A percentile compares a stretch with the other conserved stretches of the same genome.
phyloP scores from a whole-genome alignment of 2,888 invertebrate species.

The Drosophila nr. perissopoda region DNA sequence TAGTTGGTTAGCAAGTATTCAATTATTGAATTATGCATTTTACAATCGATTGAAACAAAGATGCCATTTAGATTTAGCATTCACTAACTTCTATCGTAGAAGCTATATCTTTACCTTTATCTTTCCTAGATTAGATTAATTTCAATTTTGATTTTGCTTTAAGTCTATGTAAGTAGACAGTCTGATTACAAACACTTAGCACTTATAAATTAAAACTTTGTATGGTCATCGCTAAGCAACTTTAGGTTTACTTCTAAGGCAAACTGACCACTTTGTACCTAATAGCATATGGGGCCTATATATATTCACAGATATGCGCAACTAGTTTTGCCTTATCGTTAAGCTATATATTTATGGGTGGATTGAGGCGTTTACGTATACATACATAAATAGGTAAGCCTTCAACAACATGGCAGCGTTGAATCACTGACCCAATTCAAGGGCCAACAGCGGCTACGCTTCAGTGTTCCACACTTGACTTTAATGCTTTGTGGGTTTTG shows the following conservation, averaged over 20 bases:
- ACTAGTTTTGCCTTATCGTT: constrained; percentile 58
- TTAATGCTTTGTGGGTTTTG: constrained; percentile 20
- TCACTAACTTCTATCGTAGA: background rate
- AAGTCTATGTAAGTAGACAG: constrained; percentile 9
- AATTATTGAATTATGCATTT: background rate
- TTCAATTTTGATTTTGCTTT: background rate
- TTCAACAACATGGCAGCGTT: constrained; percentile 29
- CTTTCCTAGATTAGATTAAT: background rate
- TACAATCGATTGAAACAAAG: constrained; percentile 2
- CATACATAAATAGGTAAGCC: constrained; percentile 13
- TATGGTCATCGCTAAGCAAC: constrained; percentile 17
- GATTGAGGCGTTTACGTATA: background rate
- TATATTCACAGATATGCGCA: constrained; percentile 31
- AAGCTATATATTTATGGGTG: constrained; percentile 39
- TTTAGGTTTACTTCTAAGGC: constrained; percentile 12
- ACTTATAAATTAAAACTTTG: constrained; percentile 1
- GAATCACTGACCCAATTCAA: constrained; percentile 63
- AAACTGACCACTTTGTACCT: constrained; percentile 27
- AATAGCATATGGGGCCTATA: constrained; percentile 2
- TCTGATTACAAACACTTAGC: constrained; percentile 11
- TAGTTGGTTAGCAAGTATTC: background rate
- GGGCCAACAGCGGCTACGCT: constrained; percentile 36
- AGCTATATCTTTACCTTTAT: background rate
- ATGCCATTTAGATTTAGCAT: background rate
- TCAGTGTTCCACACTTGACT: constrained; percentile 50